Base-by-base conservation (phyloP, 2,113 vertebrate genomes). In the Oryzias celebensis region DNA sequence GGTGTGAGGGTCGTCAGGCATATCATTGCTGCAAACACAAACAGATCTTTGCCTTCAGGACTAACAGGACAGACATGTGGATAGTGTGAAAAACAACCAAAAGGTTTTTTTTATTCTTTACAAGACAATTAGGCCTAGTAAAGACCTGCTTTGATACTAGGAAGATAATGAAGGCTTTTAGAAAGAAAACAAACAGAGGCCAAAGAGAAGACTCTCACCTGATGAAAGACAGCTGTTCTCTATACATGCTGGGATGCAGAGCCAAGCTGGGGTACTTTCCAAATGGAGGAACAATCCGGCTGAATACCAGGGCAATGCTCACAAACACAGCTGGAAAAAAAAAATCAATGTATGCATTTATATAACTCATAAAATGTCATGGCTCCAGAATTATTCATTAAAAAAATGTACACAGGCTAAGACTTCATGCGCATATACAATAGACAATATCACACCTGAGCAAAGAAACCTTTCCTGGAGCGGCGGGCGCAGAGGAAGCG, bases 381-480 rank as follows among this genome's bases (percentile, higher is more conserved):
- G 8, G 1, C 36, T 12, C 36, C 8, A 12, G 28, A 14, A 4
- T 41, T 12, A 20, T 41, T 17, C 6, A 44, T 17, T 1, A n/a
- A 17, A 31, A 45, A 62, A 51, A 1, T 58, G 20, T 16, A 12
- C 14, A 24, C 0, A 12, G 48, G 0, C 36, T 20, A 15, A 36
- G 28, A 31, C 14, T 50, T 1, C 48, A 6, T 14, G 14, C 4
- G 2, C 41, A 15, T 1, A 44, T 28, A 7, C 24, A 18, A 52
- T 63, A 14, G 49, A 2, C 17, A 49, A 56, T 15, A 26, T 18
- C 2, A 24, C 79, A 90, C 97, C 95, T 99, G 97, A 73, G 97
- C 97, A 73, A 99, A 98, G 82, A 99, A 98, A 13, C 97, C 97
- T 75, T 99, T 99, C 48, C 96, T 89, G 68, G 97, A 99, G 58